Base-by-base conservation (phyloP, 2,888 invertebrate species). In the Latheticus oryzae region DNA sequence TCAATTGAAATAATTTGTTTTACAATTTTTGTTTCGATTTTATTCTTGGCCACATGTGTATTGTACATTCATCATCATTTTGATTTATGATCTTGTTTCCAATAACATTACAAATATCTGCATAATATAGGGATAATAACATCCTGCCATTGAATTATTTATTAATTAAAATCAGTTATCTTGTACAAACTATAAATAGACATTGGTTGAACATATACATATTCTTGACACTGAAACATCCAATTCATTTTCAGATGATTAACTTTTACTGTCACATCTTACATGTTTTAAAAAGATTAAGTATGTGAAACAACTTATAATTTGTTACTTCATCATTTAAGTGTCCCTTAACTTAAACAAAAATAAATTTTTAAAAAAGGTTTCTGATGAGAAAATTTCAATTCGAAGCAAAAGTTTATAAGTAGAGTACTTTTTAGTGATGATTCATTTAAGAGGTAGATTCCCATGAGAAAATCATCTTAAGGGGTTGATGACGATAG, bases 161-260 rank as follows among this genome's bases (percentile, higher is more conserved):
- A 11, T 47, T 47, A 47, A 47, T 35, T 47, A 35, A 33, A 47
- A 47, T 35, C 35, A 47, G 23, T 35, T 47, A 24, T 47, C 33
- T 15, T 21, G 21, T 47, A 35, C 13, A 47, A 23, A 47, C 47
- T 35, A 47, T 33, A 47, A 47, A 47, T 33, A 47, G 47, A 47
- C 15, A 35, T 47, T 13, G 12, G 9, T n/a, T n/a, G 16, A 26
- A 24, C 33, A 33, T 19, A n/a, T n/a, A n/a, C n/a, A n/a, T n/a
- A n/a, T n/a, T n/a, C 47, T 33, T 28, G 45, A 33, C 47, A 47
- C 21, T 33, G 23, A 19, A 33, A 47, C 33, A 47, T 15, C 35
- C 33, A 17, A 47, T 47, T 47, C 45, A 45, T 45, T 45, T 45
- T 33, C 17, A 32, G 21, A 23, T 45, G 45, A 45, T 45, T 45